Conservation (phyloP, 2,113 vertebrate genomes). For the Proteles cristata region DNA sequence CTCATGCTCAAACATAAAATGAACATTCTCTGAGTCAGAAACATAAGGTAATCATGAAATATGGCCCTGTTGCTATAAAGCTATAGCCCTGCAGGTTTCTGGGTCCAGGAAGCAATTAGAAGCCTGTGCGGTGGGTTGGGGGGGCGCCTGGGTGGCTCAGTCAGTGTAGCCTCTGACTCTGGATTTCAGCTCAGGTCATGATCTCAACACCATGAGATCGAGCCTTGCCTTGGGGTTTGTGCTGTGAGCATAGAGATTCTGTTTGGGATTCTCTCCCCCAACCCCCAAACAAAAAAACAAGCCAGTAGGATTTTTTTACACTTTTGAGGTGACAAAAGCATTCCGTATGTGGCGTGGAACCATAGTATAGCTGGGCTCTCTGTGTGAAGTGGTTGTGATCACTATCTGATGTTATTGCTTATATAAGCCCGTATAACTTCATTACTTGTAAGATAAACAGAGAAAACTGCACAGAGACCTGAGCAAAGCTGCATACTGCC, state of each 20-base stretch:
- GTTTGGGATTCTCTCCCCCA: no score
- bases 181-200: no score
- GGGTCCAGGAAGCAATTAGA: neutral
- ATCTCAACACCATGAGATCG: no score
- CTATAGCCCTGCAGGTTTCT: neutral
- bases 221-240: no score
- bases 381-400: neutral
- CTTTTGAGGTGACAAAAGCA: neutral
- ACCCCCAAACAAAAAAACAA: no score
- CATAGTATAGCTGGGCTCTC: neutral
- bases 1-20: neutral
- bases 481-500: neutral
- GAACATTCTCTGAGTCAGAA: neutral
- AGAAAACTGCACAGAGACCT: conserved; percentile 12
- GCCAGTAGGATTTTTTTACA: neutral
- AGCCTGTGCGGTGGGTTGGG: neutral
- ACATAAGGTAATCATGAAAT: neutral
- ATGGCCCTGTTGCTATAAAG: neutral
- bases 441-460: neutral
- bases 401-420: neutral
- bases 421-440: neutral
- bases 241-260: no score
- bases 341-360: neutral
- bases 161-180: no score
- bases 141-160: no score